Evolutionary conservation across 2,113 vertebrate genomes (phyloP).

Genomic region (Tinamus guttatus): DNA sequence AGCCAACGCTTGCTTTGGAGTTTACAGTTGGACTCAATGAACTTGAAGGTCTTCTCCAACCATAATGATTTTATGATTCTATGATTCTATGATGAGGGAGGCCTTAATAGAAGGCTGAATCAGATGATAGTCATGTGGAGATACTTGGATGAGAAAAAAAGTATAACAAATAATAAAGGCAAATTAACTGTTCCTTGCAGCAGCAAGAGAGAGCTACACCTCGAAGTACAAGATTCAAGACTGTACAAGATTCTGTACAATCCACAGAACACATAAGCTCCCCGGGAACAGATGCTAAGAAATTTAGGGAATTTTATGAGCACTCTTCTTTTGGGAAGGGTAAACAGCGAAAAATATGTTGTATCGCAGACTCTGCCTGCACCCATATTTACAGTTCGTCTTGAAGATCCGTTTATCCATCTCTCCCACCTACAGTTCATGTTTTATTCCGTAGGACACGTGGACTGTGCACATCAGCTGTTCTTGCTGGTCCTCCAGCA

Average conservation of each 20-base stretch:
- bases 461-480: neutral
- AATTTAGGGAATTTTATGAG: neutral
- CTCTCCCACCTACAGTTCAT: neutral
- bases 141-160: neutral
- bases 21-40: neutral
- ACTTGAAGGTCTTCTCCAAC: no score
- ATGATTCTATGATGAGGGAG: neutral
- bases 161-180: neutral
- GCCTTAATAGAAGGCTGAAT: neutral
- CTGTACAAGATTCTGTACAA: no score
- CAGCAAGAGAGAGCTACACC: neutral
- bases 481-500: neutral
- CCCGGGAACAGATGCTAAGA: neutral
- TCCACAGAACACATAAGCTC: neutral
- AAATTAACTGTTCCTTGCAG: neutral
- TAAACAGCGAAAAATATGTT: neutral
- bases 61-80: no score
- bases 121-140: neutral
- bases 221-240: no score
- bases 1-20: neutral
- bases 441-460: fast-evolving
- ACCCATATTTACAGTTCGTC: neutral
- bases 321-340: neutral
- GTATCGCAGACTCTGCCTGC: neutral
- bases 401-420: neutral